Percentiles rank a stretch among this genome's conserved stretches.
These are phyloP conservation scores for Melanogrammus aeglefinus DNA, from an alignment of 2,797 vertebrate genomes.

Conservation along the genomic window DNA sequence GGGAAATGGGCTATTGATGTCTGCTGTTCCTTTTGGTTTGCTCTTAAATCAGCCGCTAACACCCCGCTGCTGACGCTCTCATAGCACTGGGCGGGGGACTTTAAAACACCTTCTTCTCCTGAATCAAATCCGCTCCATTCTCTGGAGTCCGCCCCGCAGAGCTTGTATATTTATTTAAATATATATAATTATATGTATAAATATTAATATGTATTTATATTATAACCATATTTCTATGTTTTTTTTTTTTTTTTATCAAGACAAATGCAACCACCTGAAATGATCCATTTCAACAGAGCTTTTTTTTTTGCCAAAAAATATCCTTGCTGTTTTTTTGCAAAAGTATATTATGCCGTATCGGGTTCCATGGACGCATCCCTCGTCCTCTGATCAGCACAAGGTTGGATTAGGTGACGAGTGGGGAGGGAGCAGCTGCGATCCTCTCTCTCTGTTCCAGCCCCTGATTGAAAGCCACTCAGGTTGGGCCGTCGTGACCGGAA, in stretches of 20 bases:
- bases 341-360: neutral
- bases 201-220: neutral
- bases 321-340: neutral
- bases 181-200: neutral
- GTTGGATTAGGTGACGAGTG: neutral
- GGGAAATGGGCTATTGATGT: slow-evolving; percentile 51
- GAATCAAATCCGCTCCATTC: slow-evolving; percentile 11
- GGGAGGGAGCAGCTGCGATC: neutral
- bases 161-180: slow-evolving; percentile 1
- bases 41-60: slow-evolving; percentile 36
- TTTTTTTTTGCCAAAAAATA: neutral
- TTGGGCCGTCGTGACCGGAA: neutral
- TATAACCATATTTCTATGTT: neutral
- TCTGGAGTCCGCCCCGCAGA: slow-evolving; percentile 18
- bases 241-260: neutral
- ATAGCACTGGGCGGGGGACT: neutral
- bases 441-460: neutral
- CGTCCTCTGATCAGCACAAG: neutral
- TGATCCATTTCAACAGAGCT: neutral
- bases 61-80: slow-evolving; percentile 30
- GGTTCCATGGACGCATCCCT: neutral
- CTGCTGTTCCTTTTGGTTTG: slow-evolving; percentile 15
- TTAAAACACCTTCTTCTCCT: slow-evolving; percentile 18
- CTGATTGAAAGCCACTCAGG: slow-evolving; percentile 7
- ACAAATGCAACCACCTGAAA: neutral